Percentiles rank a stretch among this genome's conserved stretches.
phyloP scores from a whole-genome alignment of 1,140 invertebrate species.

The Cylas formicarius region DNA sequence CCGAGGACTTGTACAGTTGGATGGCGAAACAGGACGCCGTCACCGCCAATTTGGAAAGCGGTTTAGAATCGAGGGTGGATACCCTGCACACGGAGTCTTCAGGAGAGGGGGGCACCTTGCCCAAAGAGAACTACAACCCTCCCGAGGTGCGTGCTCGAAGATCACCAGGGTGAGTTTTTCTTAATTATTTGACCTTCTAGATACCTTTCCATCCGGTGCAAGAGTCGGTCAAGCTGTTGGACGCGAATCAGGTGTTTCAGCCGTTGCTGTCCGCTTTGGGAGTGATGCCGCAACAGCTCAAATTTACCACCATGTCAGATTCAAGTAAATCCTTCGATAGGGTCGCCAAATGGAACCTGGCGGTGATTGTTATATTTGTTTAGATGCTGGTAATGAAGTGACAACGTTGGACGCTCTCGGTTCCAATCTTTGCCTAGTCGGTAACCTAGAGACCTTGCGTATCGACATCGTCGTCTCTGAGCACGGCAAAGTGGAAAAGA shows the following conservation, averaged over 20 bases:
- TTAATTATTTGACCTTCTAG: no score
- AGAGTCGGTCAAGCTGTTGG: slow-evolving; percentile 73
- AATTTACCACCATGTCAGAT: slow-evolving; percentile 41
- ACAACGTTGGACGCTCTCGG: slow-evolving; percentile 80
- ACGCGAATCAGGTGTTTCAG: slow-evolving; percentile 90
- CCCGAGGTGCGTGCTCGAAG: no score
- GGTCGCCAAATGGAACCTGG: not conserved
- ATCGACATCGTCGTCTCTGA: slow-evolving; percentile 92
- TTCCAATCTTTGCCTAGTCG: slow-evolving; percentile 82
- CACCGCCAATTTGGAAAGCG: slow-evolving; percentile 28
- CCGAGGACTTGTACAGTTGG: slow-evolving; percentile 90
- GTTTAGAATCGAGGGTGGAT: slow-evolving; percentile 53
- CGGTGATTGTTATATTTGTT: slow-evolving; percentile 15
- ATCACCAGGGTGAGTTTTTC: no score
- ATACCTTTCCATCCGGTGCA: slow-evolving; percentile 69
- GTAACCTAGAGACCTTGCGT: slow-evolving; percentile 76
- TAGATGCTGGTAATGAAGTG: slow-evolving; percentile 45
- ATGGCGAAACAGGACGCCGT: slow-evolving; percentile 82
- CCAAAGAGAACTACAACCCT: slow-evolving; percentile 42
- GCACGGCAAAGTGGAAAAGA: slow-evolving; percentile 50
- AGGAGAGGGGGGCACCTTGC: slow-evolving; percentile 31
- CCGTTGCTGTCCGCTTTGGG: slow-evolving; percentile 76
- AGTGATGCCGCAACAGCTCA: slow-evolving; percentile 81
- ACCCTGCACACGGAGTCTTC: slow-evolving; percentile 52
- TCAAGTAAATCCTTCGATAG: slow-evolving; percentile 25